Conservation (phyloP, 1,140 invertebrate genomes). For the Whitmania pigra region DNA sequence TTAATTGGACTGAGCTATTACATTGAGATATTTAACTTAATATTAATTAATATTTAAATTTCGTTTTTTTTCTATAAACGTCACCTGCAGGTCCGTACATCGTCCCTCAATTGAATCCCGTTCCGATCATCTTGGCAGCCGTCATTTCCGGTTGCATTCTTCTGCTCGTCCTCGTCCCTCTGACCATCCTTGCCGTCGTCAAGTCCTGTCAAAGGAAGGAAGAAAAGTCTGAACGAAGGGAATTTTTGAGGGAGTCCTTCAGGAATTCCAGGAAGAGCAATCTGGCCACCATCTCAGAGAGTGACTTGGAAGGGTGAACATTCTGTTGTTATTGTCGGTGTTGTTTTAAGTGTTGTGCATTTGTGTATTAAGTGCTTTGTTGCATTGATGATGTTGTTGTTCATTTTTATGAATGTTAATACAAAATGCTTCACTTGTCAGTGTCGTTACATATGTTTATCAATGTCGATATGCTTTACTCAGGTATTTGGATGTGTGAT, state of each 20-base stretch:
- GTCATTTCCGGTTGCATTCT: slow-evolving; percentile 56
- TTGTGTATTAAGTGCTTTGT: too few species aligned
- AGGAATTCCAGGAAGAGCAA: slow-evolving; percentile 6
- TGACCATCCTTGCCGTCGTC: slow-evolving; percentile 62
- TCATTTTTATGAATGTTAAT: too few species aligned
- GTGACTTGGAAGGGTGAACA: too few species aligned
- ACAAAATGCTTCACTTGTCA: too few species aligned
- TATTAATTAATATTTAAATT: not conserved
- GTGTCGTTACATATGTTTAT: too few species aligned
- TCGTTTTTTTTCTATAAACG: not conserved
- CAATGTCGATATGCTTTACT: too few species aligned
- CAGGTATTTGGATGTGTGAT: too few species aligned
- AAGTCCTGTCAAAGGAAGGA: slow-evolving; percentile 77
- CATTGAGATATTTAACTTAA: not conserved
- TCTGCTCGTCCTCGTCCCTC: slow-evolving; percentile 55
- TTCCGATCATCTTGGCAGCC: slow-evolving; percentile 55
- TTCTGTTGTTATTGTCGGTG: too few species aligned
- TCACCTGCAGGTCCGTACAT: slow-evolving; percentile 62
- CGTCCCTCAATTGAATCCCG: slow-evolving; percentile 63
- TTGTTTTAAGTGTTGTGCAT: too few species aligned
- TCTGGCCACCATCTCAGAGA: not conserved
- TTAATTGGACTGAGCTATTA: not conserved
- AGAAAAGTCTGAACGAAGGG: slow-evolving; percentile 72
- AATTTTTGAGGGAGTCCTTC: slow-evolving; percentile 74
- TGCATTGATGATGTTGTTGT: too few species aligned